Evolutionary conservation across 2,888 invertebrate species (phyloP), one percentile per base, ranked within the genome.

Genomic region (Cheilosia scutellata): DNA sequence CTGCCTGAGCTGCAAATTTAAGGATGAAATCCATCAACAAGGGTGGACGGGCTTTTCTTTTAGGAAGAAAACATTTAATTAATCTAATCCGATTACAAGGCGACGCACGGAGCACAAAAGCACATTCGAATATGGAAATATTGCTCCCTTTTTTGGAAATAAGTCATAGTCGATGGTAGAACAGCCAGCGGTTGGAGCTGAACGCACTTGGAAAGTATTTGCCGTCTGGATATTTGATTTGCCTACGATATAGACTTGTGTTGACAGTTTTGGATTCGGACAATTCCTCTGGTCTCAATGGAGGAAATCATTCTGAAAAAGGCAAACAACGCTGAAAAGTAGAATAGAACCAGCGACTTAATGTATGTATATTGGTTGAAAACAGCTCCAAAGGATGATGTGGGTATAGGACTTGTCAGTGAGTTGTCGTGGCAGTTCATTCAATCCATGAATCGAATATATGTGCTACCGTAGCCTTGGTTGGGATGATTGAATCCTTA

Each of bases 41-140:
- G 49, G 37, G 7, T n/a, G 44, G 65, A 57, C n/a, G 47, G 47
- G 49, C 66, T 62, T 70, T 77, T 70, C 77, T 60, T 60, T 77
- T 33, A 33, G 49, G 33, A 44, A 68, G n/a, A n/a, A 77, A 77
- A 77, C 68, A 77, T 77, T 77, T 77, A 70, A 70, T 70, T 44
- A 68, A 68, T 13, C 68, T 77, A 70, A 77, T 77, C 77, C 70
- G 77, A 77, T 77, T 77, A 77, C 25, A 60, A 33, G 51, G 33
- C 60, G 62, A 60, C 20, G 60, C 29, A 62, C 44, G 44, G 51
- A 9, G 47, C 33, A 47, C 27, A 47, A 37, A 42, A 62, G 66
- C 44, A 77, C 70, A 77, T 62, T 62, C 70, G 70, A 70, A 70
- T 70, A 51, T 51, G 11, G 33, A 16, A 47, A 44, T 57, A 3